A percentile compares a stretch with the other conserved stretches of the same genome.
Conservation (phyloP, 2,797 vertebrate genomes). For the Falco concolor region DNA sequence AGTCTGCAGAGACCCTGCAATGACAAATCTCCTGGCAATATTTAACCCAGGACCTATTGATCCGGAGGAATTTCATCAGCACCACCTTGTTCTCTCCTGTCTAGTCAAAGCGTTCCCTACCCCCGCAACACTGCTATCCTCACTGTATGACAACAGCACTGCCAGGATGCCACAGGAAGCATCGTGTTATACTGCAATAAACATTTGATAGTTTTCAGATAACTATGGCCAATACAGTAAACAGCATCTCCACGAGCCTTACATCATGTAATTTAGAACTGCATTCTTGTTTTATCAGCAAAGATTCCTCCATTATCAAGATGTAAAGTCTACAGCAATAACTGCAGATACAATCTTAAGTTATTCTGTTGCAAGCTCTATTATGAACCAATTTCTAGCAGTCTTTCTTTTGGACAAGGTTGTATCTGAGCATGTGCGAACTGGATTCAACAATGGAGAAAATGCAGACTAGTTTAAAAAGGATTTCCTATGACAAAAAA, state of each 20-base stretch:
- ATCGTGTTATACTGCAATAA: not conserved
- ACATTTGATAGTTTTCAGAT: not conserved
- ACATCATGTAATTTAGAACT: not conserved
- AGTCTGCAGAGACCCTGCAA: not conserved
- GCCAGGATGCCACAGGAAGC: not conserved
- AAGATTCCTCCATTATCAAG: not conserved
- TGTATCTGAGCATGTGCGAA: not conserved
- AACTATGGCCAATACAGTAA: not conserved
- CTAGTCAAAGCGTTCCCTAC: not conserved
- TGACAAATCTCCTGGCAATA: not conserved
- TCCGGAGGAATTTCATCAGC: not conserved
- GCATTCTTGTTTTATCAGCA: not conserved
- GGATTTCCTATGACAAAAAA: not conserved
- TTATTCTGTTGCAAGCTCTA: not conserved
- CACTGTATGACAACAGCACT: not conserved
- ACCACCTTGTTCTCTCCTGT: not conserved
- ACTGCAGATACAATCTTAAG: not conserved
- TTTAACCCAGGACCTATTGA: conserved; percentile 18
- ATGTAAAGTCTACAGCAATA: not conserved
- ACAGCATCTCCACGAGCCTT: not conserved
- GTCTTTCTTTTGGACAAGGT: not conserved
- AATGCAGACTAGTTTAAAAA: not conserved
- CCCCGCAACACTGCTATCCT: not conserved
- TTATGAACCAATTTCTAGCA: not conserved
- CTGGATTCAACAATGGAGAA: not conserved